These are phyloP conservation scores for Drosophila equinoxialis DNA, from an alignment of 1,140 invertebrate genomes.

Conservation along the genomic window DNA sequence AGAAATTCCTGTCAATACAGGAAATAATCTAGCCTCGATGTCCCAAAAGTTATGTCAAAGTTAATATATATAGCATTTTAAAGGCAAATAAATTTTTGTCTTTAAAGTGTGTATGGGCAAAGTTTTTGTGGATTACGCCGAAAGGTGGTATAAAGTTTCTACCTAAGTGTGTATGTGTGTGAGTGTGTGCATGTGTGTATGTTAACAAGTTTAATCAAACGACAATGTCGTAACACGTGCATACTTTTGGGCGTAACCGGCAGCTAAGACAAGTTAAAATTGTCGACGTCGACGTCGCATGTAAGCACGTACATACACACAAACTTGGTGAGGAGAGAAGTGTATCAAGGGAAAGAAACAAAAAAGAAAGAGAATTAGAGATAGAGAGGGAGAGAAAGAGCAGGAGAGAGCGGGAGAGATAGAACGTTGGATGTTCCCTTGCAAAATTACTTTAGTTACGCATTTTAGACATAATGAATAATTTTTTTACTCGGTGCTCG, in stretches of 20 bases:
- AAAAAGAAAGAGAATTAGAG: background rate
- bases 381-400: background rate
- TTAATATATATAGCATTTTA: constrained; percentile 23
- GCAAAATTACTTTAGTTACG: constrained; percentile 76
- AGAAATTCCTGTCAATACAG: constrained; percentile 41
- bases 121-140: constrained; percentile 32
- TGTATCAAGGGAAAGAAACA: constrained; percentile 7
- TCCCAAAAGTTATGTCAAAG: constrained; percentile 16
- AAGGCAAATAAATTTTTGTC: constrained; percentile 35
- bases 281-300: constrained; percentile 30
- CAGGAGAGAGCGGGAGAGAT: constrained; percentile 37
- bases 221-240: constrained; percentile 75
- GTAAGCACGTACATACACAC: constrained; percentile 57
- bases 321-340: background rate
- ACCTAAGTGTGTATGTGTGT: background rate
- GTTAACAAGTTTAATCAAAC: constrained; percentile 79
- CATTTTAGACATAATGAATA: constrained; percentile 76
- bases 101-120: constrained; percentile 36
- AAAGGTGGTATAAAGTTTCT: constrained; percentile 9
- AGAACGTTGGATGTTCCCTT: constrained; percentile 60
- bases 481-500: constrained; percentile 9
- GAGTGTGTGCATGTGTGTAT: constrained; percentile 29
- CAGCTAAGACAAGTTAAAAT: constrained; percentile 35
- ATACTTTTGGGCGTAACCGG: constrained; percentile 56
- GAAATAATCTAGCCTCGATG: constrained; percentile 28